Base-by-base conservation (phyloP, 53 echinoderm and acorn worm species). In the Paracentrotus lividus region DNA sequence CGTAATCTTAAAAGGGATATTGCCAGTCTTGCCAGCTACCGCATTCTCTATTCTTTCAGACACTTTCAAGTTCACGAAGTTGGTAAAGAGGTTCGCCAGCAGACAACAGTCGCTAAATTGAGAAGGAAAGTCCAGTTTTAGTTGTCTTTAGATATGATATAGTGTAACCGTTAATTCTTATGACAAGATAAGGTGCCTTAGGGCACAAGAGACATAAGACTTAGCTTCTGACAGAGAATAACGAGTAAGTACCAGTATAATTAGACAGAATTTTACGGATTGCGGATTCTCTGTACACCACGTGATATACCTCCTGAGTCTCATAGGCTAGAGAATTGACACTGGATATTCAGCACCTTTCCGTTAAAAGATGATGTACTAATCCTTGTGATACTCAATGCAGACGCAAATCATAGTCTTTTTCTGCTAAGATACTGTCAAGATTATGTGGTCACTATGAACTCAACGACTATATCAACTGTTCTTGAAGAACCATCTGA, bases 401-500 rank as follows among this genome's bases (percentile, higher is more conserved):
- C n/a, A n/a, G n/a, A n/a, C n/a, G n/a, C n/a, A n/a, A n/a, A n/a
- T n/a, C n/a, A n/a, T n/a, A n/a, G 33, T 33, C 32, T 67, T 67
- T 14, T 31, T 67, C 67, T 31, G n/a, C n/a, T n/a, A n/a, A n/a
- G n/a, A n/a, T n/a, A n/a, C n/a, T n/a, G n/a, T n/a, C n/a, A n/a
- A n/a, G n/a, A n/a, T n/a, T n/a, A n/a, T n/a, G 16, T 81, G 47
- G 81, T 2, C 81, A 26, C 47, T n/a, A 81, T n/a, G 3, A 45
- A 44, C 45, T 81, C 86, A 55, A 86, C 56, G 36, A 8, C 52
- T 23, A 34, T 32, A 56, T 7, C 86, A 55, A 20, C 85, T 29
- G 32, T 47, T 36, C 9, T 33, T 1, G 23, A 33, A 86, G 53
- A 53, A 45, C 31, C 51, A 32, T 49, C 59, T 32, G 94, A 96